phyloP scores from a whole-genome alignment of 2,888 invertebrate species.

The Gastrophysa polygoni region DNA sequence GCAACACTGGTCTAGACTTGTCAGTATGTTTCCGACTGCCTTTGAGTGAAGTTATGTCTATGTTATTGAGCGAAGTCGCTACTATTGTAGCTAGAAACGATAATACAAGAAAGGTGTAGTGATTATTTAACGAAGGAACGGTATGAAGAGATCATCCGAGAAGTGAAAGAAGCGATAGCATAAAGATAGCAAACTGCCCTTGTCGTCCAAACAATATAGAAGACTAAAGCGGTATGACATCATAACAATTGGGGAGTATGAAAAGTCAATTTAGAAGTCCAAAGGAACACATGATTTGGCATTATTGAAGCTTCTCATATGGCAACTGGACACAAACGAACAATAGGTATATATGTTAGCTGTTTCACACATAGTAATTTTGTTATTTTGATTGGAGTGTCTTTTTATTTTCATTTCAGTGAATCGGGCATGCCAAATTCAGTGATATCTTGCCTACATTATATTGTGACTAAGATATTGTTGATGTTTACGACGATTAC shows the following conservation, averaged over 20 bases:
- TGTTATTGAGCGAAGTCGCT: neutral
- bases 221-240: conserved; percentile 6
- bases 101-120: no score
- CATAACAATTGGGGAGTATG: conserved; percentile 11
- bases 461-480: no score
- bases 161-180: no score
- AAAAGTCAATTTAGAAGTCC: neutral
- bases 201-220: conserved; percentile 10
- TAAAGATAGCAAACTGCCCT: conserved; percentile 6
- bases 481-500: no score
- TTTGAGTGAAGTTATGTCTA: neutral
- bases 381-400: no score
- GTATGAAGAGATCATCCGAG: conserved; percentile 6
- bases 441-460: no score
- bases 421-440: no score
- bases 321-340: conserved; percentile 20
- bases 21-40: neutral
- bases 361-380: no score
- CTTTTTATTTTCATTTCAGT: no score
- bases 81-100: neutral
- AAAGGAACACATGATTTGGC: neutral
- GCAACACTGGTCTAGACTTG: neutral
- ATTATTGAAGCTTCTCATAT: conserved; percentile 13
- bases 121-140: no score
- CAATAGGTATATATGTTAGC: conserved; percentile 12